These are phyloP conservation scores for Alethe diademata DNA, from an alignment of 2,113 vertebrate species.

Conservation along the genomic window DNA sequence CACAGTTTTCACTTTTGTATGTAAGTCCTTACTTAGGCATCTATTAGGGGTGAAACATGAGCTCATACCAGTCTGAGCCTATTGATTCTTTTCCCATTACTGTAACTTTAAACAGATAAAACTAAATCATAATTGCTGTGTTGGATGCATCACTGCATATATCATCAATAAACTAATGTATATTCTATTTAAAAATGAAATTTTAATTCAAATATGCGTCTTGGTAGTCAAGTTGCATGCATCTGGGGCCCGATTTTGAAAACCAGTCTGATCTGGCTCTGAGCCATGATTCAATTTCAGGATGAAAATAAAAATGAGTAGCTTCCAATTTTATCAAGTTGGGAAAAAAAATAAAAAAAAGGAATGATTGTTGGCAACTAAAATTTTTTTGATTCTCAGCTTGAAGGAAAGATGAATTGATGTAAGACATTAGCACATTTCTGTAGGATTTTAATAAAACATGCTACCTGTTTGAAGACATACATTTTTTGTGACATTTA, in stretches of 20 bases:
- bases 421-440: background rate
- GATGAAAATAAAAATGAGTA: background rate
- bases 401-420: background rate
- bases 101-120: background rate
- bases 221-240: background rate
- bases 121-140: background rate
- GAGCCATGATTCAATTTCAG: background rate
- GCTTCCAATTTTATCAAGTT: background rate
- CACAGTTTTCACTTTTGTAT: background rate
- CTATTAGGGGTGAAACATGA: background rate
- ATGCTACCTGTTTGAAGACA: background rate
- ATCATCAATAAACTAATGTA: background rate
- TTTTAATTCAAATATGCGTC: background rate
- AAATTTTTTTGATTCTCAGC: fast-evolving
- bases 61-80: background rate
- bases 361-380: background rate
- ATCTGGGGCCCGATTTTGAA: fast-evolving
- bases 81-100: background rate
- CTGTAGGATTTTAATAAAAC: background rate
- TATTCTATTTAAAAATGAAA: background rate
- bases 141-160: background rate
- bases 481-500: background rate
- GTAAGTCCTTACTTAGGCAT: background rate
- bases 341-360: background rate
- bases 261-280: background rate